Base-by-base conservation (phyloP, 2,888 invertebrate species). In the Nomada ruficornis region DNA sequence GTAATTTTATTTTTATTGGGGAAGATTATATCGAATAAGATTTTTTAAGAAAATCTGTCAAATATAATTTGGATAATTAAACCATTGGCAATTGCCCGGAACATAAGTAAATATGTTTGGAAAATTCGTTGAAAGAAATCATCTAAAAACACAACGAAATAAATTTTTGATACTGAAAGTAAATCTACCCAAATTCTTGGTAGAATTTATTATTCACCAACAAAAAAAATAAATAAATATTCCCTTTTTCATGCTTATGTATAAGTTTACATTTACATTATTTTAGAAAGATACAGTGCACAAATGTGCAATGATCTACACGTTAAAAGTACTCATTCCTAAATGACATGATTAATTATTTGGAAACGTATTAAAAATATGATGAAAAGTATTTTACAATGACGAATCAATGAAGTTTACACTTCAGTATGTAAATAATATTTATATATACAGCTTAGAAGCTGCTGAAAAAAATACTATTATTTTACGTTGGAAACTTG, bases 311-410 rank as follows among this genome's bases (percentile, higher is more conserved):
- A 52, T 63, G 64, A 54, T 55, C 15, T 67, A 23, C 54, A 44
- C 36, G 52, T 63, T 62, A 72, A 83, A 64, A 71, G n/a, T 62
- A 75, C 36, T 80, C 57, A 15, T 77, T 68, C 44, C 72, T 63
- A 65, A 83, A 65, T 74, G 77, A 80, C 29, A 63, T 59, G 50
- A 75, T 77, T 75, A 69, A 77, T 74, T 54, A 65, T 52, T 26
- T 68, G 26, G 55, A 74, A 84, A 76, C 50, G 57, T 69, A 47
- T 74, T 65, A 69, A 77, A 69, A 75, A 26, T 73, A 74, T 59
- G 47, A 74, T 64, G 74, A 20, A 77, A 65, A 75, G 18, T 80
- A 75, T 84, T 29, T 75, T 85, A 84, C 81, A 75, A 78, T 73
- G 69, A 78, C 52, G 57, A 76, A 65, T 60, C 52, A 74, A 77